Evolutionary conservation across 1,140 invertebrate species (phyloP), one percentile per base, ranked within the genome.

Genomic region (Ridgeia piscesae): DNA sequence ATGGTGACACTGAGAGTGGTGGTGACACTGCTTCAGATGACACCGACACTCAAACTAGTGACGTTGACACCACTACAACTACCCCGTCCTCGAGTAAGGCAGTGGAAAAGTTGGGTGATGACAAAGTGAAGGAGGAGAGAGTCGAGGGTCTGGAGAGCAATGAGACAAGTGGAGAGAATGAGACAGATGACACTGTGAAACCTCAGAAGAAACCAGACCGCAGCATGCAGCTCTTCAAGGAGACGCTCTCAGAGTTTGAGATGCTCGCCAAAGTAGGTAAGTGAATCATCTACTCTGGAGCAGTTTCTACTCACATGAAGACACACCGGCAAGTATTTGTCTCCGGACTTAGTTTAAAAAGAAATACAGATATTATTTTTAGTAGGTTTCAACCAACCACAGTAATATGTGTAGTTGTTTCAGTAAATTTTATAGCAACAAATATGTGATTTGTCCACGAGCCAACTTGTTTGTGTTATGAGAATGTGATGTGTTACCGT

Each of bases 241-340:
- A 94, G 34, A 94, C 95, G 17, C 91, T 95, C 6, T 94, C 94
- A 90, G 95, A 96, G 92, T 94, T 96, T 58, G 95, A 96, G 93
- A 96, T 96, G 95, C 92, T 96, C 48, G 94, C 95, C n/a, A 95
- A 95, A 95, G 95, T 95, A 91, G 96, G 96, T 96, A 92, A 93
- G 94, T 93, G 35, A 35, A 34, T 35, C 35, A 77, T 35, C 48
- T 92, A 21, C 9, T 92, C 4, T 21, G 17, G 17, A 77, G 58
- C 58, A 77, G 27, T 21, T 21, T 77, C 2, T 77, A 21, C 58
- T 77, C 58, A 31, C 58, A 77, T 34, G 11, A 33, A 33, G 89
- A 21, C 89, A 90, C 34, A 33, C 1, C 4, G 34, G 14, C 34
- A 33, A 4, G 14, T 34, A 6, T 89, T 89, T 34, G 14, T 89